A percentile compares a stretch with the other conserved stretches of the same genome.
Evolutionary conservation across 2,888 invertebrate species (phyloP).

Genomic region (Sceliomorpha sp.): DNA sequence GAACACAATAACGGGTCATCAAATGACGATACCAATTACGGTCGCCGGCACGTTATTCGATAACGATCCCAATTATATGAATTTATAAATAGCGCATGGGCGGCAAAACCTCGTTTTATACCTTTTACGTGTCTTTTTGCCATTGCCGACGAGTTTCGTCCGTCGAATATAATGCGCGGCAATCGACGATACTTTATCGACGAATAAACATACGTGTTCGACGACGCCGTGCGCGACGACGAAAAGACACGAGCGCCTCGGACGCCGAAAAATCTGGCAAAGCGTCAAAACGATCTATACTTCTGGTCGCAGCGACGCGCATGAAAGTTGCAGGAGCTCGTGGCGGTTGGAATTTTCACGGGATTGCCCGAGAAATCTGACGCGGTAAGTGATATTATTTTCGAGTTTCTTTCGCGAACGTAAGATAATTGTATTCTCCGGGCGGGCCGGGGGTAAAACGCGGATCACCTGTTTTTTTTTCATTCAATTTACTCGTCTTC

Average conservation of each 20-base stretch:
- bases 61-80: constrained; percentile 52
- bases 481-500: too few species aligned
- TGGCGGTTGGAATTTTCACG: constrained; percentile 15
- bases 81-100: constrained; percentile 42
- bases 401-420: too few species aligned
- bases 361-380: too few species aligned
- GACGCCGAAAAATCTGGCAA: constrained; percentile 27
- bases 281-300: constrained; percentile 26
- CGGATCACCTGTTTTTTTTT: too few species aligned
- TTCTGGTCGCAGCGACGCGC: constrained; percentile 13
- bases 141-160: constrained; percentile 17
- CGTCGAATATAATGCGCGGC: constrained; percentile 17
- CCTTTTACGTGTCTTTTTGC: constrained; percentile 21
- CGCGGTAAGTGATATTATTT: constrained; percentile 1
- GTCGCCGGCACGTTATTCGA: constrained; percentile 49
- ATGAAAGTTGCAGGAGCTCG: constrained; percentile 45
- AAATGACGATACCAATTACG: constrained; percentile 57
- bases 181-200: constrained; percentile 45
- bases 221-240: constrained; percentile 10
- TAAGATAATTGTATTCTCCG: too few species aligned
- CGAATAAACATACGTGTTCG: constrained; percentile 24
- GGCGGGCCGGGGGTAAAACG: too few species aligned
- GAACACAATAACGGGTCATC: constrained; percentile 57
- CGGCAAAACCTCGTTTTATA: constrained; percentile 5
- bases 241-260: constrained; percentile 23